phyloP scores from a whole-genome alignment of 2,888 invertebrate genomes.

The Daptonema setosum region DNA sequence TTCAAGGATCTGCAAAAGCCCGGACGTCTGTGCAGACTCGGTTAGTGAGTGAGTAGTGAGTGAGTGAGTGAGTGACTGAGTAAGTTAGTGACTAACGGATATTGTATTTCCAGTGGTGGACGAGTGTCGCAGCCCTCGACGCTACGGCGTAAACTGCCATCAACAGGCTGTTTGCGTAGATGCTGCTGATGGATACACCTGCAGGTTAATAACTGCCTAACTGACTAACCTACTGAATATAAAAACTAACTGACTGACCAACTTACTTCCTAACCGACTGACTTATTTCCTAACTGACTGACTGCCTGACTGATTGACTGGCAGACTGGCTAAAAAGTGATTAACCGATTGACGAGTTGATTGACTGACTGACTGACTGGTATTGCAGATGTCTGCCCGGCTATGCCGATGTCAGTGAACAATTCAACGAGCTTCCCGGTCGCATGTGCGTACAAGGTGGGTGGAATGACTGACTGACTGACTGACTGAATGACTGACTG shows the following conservation, averaged over 20 bases:
- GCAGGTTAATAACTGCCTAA: conserved; percentile 4
- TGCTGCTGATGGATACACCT: conserved; percentile 18
- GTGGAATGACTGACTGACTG: no score
- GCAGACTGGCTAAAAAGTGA: no score
- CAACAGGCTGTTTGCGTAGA: conserved; percentile 24
- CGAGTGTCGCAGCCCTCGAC: conserved; percentile 20
- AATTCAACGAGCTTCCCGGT: conserved; percentile 22
- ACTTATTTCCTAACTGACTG: no score
- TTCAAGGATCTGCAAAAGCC: conserved; percentile 12
- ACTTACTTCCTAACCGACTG: no score
- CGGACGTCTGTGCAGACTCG: conserved; percentile 18
- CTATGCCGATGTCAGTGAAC: conserved; percentile 25
- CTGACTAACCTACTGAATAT: no score
- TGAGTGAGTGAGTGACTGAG: background rate
- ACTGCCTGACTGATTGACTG: no score
- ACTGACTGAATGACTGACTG: no score
- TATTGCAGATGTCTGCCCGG: conserved; percentile 25
- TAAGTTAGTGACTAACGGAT: background rate
- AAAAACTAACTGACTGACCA: no score
- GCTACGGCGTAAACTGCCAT: conserved; percentile 23
- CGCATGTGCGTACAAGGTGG: conserved; percentile 17
- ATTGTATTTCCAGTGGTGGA: conserved; percentile 14
- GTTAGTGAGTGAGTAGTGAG: conserved; percentile 4
- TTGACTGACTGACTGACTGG: no score
- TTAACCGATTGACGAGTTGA: no score